A percentile compares a stretch with the other conserved stretches of the same genome.
These are phyloP conservation scores for Trissolcus basalis DNA, from an alignment of 1,140 invertebrate genomes.

Conservation along the genomic window DNA sequence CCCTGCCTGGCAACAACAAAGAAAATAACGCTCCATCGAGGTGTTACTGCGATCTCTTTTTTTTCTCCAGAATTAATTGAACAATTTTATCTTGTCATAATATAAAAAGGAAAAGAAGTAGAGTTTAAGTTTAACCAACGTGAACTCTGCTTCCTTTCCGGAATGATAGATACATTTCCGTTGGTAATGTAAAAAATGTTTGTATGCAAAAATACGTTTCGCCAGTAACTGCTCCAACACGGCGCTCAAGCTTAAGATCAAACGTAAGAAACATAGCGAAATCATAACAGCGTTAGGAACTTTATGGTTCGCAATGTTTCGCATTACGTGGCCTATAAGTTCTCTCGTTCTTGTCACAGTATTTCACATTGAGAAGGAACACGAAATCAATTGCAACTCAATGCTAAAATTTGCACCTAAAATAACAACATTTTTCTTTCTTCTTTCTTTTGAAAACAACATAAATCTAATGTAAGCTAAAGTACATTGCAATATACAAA, in stretches of 20 bases:
- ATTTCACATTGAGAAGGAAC: conserved; percentile 33
- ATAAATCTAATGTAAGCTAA: conserved; percentile 30
- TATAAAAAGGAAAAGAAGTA: too few relatives aligned
- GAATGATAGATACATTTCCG: too few relatives aligned
- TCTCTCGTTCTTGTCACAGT: neutral
- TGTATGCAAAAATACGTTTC: conserved; percentile 26
- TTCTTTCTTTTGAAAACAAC: conserved; percentile 36
- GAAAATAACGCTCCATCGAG: too few relatives aligned
- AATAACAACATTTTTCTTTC: conserved; percentile 45
- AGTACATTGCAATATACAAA: conserved; percentile 45
- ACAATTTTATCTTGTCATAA: too few relatives aligned
- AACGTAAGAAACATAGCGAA: conserved; percentile 37
- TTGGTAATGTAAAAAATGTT: too few relatives aligned
- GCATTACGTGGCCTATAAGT: too few relatives aligned
- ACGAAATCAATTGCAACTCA: conserved; percentile 43
- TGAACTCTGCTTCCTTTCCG: too few relatives aligned
- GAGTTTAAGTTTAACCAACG: too few relatives aligned
- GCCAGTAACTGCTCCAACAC: conserved; percentile 7
- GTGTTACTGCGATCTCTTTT: too few relatives aligned
- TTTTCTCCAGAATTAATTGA: too few relatives aligned
- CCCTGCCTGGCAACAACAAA: too few relatives aligned
- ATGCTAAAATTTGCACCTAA: conserved; percentile 47
- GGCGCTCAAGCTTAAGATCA: conserved; percentile 33
- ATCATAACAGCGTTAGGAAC: conserved; percentile 58
- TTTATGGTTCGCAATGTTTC: conserved; percentile 39